Evolutionary conservation across 2,797 vertebrate species (phyloP), one percentile per base, ranked within the genome.

Genomic region (Merluccius polli): DNA sequence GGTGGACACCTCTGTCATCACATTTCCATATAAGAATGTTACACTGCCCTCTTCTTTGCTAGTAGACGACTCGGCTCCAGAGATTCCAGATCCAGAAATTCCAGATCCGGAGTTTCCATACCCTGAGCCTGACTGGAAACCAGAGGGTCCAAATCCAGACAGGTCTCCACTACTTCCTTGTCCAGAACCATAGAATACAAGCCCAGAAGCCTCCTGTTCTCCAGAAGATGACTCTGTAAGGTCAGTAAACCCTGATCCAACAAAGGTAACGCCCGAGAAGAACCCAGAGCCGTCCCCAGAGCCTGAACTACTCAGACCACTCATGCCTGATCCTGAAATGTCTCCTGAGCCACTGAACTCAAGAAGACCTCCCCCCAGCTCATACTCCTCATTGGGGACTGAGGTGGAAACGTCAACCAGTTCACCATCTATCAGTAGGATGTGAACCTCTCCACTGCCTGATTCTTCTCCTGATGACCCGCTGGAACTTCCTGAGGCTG

Each of bases 191-290:
- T 94, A 88, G 77, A 94, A 90, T 83, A 94, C 83, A 73, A 89
- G 0, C 31, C 93, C 95, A 8, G 95, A 95, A 10, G 94, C 89
- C 70, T 97, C 96, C 82, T 97, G 93, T 63, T 94, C 92, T 78
- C 87, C 88, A 35, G 89, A 91, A 0, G 84, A 70, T 77, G 87
- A 81, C 33, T 77, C 87, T 27, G 91, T 93, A 71, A 94, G 84
- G 83, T 96, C 93, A 92, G 90, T 91, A 71, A 94, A 90, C 35
- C 87, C 89, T 73, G 94, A 93, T 0, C 77, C 87, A 10, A 82
- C 15, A 68, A 90, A 85, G 38, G 79, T 89, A 68, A 86, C 83
- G 3, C 78, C 82, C 41, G 79, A 79, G 75, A 79, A 80, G 65
- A 80, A 78, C 16, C 33, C 83, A 24, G 80, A 85, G 80, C 91